These are phyloP conservation scores for Phainopepla nitens DNA, from an alignment of 2,113 vertebrate species.

Conservation along the genomic window DNA sequence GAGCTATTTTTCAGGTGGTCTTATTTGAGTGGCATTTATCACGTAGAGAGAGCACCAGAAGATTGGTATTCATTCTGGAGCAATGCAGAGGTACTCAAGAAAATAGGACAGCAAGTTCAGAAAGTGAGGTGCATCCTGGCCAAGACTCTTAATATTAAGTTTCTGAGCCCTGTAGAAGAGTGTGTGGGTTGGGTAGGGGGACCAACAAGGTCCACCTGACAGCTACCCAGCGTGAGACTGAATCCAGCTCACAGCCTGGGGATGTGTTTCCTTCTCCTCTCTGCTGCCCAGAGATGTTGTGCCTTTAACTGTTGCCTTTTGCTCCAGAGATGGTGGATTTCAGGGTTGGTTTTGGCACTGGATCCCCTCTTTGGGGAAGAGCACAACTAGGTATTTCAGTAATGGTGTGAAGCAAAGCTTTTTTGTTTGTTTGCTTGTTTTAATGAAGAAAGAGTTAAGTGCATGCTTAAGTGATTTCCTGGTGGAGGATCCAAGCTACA, in stretches of 20 bases:
- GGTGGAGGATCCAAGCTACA: conserved; percentile 4
- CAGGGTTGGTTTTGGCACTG: neutral
- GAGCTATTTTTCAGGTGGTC: neutral
- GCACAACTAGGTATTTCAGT: neutral
- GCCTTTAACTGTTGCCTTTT: neutral
- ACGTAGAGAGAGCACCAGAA: neutral
- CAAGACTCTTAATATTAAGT: neutral
- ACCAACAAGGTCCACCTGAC: neutral
- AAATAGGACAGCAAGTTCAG: neutral
- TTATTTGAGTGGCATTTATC: neutral
- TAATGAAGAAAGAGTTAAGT: neutral
- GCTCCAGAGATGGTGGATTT: neutral
- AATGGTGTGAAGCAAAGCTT: neutral
- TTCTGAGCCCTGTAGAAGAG: neutral
- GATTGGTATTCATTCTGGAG: neutral
- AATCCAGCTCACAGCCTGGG: neutral
- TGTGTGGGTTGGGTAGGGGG: neutral
- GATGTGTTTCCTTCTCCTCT: neutral
- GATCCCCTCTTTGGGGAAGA: neutral
- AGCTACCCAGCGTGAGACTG: neutral
- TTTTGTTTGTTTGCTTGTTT: neutral
- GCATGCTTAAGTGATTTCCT: neutral
- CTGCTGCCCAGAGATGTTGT: neutral
- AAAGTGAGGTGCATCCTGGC: neutral
- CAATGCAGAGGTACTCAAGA: neutral